These are phyloP conservation scores for Chesias legatella DNA, from an alignment of 2,888 invertebrate species.

Conservation along the genomic window DNA sequence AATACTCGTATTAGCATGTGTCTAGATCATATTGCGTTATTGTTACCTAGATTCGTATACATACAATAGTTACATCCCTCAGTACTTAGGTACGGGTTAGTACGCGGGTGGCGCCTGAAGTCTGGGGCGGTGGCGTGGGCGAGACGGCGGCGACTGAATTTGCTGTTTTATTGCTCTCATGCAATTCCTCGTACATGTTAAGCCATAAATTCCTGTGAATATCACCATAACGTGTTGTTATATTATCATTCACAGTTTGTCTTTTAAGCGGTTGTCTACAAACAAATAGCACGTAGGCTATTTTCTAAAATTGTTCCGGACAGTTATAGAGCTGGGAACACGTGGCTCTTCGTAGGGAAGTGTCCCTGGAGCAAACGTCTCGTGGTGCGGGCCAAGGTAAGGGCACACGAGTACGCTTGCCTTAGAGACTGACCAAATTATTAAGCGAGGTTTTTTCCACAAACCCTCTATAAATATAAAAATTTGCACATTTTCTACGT, in stretches of 20 bases:
- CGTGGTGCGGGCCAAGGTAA: too few relatives aligned
- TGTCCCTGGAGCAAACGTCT: too few relatives aligned
- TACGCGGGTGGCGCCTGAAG: conserved; percentile 64
- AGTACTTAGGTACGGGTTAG: conserved; percentile 19
- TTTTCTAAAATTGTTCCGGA: too few relatives aligned
- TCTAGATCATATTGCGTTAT: conserved; percentile 6
- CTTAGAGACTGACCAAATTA: too few relatives aligned
- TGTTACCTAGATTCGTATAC: conserved; percentile 29
- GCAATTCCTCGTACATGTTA: conserved; percentile 53
- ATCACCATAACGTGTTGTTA: conserved; percentile 6
- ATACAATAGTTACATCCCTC: conserved; percentile 29
- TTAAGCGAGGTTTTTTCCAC: too few relatives aligned
- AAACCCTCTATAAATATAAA: too few relatives aligned
- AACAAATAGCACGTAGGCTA: too few relatives aligned
- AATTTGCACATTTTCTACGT: too few relatives aligned
- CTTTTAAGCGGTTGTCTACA: not conserved
- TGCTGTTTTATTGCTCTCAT: conserved; percentile 63
- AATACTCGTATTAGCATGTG: too few relatives aligned
- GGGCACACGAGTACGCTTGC: too few relatives aligned
- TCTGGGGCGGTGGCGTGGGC: conserved; percentile 68
- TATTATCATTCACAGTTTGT: conserved; percentile 1
- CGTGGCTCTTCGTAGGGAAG: too few relatives aligned
- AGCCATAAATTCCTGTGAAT: conserved; percentile 17
- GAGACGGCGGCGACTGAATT: conserved; percentile 59
- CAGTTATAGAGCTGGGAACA: too few relatives aligned